A percentile compares a stretch with the other conserved stretches of the same genome.
Conservation (phyloP, 2,113 vertebrate species). For the Arizona elegans region DNA sequence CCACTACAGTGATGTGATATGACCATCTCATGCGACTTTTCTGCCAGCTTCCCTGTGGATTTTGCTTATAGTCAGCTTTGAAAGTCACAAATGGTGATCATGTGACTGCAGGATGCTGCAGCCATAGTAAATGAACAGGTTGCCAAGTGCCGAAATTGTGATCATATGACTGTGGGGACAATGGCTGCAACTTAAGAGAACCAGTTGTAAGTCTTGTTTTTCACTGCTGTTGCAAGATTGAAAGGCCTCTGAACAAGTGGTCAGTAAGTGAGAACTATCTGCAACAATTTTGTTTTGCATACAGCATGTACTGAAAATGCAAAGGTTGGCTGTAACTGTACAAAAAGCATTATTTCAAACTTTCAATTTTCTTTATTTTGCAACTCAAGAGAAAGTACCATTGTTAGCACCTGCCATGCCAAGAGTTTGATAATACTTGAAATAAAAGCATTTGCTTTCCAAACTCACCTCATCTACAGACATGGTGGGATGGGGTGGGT, state of each 20-base stretch:
- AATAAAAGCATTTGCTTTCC: background rate
- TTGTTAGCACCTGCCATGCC: accelerated
- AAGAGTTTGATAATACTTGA: background rate
- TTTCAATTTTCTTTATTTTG: constrained; percentile 10
- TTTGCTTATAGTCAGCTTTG: background rate
- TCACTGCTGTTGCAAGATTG: background rate
- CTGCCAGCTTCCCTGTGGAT: background rate
- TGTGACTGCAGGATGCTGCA: background rate
- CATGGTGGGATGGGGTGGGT: constrained; percentile 98
- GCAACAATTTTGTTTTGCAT: background rate
- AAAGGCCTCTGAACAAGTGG: background rate
- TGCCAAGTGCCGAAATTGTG: background rate
- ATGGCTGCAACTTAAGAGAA: background rate
- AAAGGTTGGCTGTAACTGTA: background rate
- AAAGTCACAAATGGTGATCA: background rate
- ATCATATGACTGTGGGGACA: background rate
- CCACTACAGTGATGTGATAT: background rate
- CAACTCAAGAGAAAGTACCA: background rate
- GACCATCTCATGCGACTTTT: background rate
- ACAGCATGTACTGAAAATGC: background rate
- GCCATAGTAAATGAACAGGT: background rate
- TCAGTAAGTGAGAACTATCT: background rate
- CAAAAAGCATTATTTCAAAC: background rate
- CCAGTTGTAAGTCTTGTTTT: background rate
- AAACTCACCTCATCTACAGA: constrained; percentile 94